Evolutionary conservation across 2,113 vertebrate species (phyloP), one percentile per base, ranked within the genome.

Genomic region (Cavia aperea): DNA sequence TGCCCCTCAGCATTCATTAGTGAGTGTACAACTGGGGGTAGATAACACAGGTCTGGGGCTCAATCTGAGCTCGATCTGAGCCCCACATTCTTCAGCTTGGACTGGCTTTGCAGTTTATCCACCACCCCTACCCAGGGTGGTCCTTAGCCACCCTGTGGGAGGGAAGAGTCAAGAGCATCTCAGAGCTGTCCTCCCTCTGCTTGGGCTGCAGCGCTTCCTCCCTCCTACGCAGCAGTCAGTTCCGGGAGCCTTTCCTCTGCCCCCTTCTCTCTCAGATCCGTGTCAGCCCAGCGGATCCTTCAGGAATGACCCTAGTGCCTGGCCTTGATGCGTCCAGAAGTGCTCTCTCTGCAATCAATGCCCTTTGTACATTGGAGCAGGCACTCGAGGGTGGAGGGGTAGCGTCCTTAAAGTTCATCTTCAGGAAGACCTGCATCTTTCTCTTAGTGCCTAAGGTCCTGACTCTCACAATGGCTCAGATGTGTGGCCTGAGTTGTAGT

Each of bases 401-500:
- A 68, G 51, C 46, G 33, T 58, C 75, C 85, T 87, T 86, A 92
- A 96, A 96, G 90, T 92, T 90, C 95, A 91, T 94, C 90, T 83
- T 43, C 79, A 84, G 86, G 73, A 93, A 92, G 88, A 43, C 51
- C 51, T 12, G 51, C 51, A 54, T 54, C 68, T 88, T 92, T 68
- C 83, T 93, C 73, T 21, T 60, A 43, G 90, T 93, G 92, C 94
- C 92, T 95, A 86, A 95, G 86, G 82, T 56, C 90, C 60, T 46
- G 51, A 33, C 68, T 92, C 58, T 83, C 60, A 60, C 21, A 16
- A 31, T 19, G 84, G 56, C 56, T 58, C 82, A 70, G 63, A 83
- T 39, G 29, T 90, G 79, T 87, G 84, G 62, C 85, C 12, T 7
- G 33, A 86, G 49, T 79, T 72, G 85, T 85, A 65, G 88, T 86